Base-by-base conservation (phyloP, 2,113 vertebrate species). In the Syngnathus scovelli region DNA sequence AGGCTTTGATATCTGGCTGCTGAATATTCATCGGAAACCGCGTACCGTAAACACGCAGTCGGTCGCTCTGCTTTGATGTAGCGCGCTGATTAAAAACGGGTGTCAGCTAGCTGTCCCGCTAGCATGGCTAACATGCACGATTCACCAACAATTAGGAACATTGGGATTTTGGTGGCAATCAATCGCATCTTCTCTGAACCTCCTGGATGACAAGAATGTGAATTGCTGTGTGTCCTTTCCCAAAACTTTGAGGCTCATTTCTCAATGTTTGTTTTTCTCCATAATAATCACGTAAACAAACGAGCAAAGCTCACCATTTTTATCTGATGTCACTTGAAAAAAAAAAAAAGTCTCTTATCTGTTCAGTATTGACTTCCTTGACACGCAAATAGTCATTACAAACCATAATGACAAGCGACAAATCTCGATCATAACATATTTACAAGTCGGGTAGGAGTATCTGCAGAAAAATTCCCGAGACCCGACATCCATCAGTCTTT, bases 1-100 rank as follows among this genome's bases (percentile, higher is more conserved):
- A 7, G n/a, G 11, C 61, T 62, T 62, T 62, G 61, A 62, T 62
- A 12, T 62, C 39, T 23, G n/a, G 13, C 61, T 44, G 61, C 23
- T 62, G 61, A 62, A 62, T 62, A 62, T 62, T 62, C 21, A 62
- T 16, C 27, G 33, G 38, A 21, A 13, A 7, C 44, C 12, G 41
- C 41, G 23, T 62, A 44, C 39, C 44, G 39, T 62, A 62, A 62
- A 62, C 61, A 27, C 27, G 27, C 27, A 46, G 5, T 13, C 12
- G 15, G 55, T 27, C 39, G n/a, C 39, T 61, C 39, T 16, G 13
- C 61, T 62, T 62, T 62, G 61, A 62, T 62, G 61, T 44, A 3
- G 61, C 41, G 7, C 13, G 2, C 41, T 62, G 41, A 62, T 62
- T 44, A 62, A 62, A 44, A 43, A 44, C 9, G 12, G 41, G n/a